These are phyloP conservation scores for Abramis brama DNA, from an alignment of 2,113 vertebrate species.

Conservation along the genomic window DNA sequence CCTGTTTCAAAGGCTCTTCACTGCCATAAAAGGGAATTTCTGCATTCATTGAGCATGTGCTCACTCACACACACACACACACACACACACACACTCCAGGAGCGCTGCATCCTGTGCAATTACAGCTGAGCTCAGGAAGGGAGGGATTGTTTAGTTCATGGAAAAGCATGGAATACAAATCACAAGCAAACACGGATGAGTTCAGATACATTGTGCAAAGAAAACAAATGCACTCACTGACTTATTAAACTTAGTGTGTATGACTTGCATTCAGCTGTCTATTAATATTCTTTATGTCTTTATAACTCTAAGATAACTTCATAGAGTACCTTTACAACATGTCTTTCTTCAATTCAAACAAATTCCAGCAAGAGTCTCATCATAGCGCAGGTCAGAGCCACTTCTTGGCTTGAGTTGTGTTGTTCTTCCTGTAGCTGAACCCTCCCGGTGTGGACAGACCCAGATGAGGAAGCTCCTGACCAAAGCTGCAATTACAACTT, in stretches of 20 bases:
- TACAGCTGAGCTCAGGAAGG: slow-evolving; percentile 58
- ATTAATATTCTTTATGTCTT: too few relatives aligned
- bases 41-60: slow-evolving; percentile 40
- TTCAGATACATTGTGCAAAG: neutral
- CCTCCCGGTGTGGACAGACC: slow-evolving; percentile 50
- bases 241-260: neutral
- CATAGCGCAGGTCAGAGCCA: neutral
- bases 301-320: neutral
- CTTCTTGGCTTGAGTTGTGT: neutral
- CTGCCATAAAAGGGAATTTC: slow-evolving; percentile 81
- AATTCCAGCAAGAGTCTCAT: neutral
- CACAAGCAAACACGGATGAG: slow-evolving; percentile 33
- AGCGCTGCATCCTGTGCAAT: slow-evolving; percentile 63
- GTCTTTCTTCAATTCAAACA: neutral
- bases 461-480: slow-evolving; percentile 64
- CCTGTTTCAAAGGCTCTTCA: slow-evolving; percentile 73
- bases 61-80: neutral
- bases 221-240: neutral
- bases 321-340: neutral
- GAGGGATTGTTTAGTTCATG: slow-evolving; percentile 57
- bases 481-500: slow-evolving; percentile 60
- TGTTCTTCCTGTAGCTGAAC: slow-evolving; percentile 19
- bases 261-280: neutral
- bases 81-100: slow-evolving; percentile 38
- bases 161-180: slow-evolving; percentile 47